Evolutionary conservation across 2,113 vertebrate species (phyloP), one percentile per base, ranked within the genome.

Genomic region (Crypturellus undulatus): DNA sequence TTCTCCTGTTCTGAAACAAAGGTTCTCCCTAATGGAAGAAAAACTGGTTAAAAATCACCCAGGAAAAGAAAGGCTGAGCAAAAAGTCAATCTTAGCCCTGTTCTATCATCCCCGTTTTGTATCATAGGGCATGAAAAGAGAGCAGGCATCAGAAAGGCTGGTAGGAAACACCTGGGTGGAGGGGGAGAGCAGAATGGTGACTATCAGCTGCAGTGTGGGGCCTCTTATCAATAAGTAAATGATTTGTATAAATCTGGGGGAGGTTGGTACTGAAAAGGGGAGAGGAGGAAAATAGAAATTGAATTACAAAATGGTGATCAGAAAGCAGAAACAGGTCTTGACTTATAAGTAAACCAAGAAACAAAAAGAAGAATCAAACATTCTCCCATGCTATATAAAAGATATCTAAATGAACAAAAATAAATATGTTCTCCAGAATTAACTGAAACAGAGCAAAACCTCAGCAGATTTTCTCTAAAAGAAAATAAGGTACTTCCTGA

Each of bases 21-120:
- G 20, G 24, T 65, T 34, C 52, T 90, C 71, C 58, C 64, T 51
- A 38, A 14, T 1, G 68, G 72, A 54, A 1, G 3, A 93, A 94
- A 94, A 95, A 90, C 60, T 90, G 58, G 83, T 79, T 90, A 76
- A 87, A 95, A 93, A 84, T 52, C 52, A 84, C 64, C 22, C 89
- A 75, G 85, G 56, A 95, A 80, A 94, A 86, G 72, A 1, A 0
- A 22, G 63, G 65, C 38, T 58, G 92, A 90, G 92, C 72, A 86
- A 89, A 95, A 95, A 88, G 79, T 92, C 88, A 84, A 3, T 51
- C 86, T 71, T 65, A 9, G 38, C 86, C 88, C 65, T 60, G 77
- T 71, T 78, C 85, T 86, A 69, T 86, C 82, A 43, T 76, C 77
- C 20, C 51, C 75, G 64, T 40, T 90, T 58, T 80, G 58, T 83